A percentile compares a stretch with the other conserved stretches of the same genome.
Evolutionary conservation across 2,113 vertebrate genomes (phyloP).

Genomic region (Charina bottae): DNA sequence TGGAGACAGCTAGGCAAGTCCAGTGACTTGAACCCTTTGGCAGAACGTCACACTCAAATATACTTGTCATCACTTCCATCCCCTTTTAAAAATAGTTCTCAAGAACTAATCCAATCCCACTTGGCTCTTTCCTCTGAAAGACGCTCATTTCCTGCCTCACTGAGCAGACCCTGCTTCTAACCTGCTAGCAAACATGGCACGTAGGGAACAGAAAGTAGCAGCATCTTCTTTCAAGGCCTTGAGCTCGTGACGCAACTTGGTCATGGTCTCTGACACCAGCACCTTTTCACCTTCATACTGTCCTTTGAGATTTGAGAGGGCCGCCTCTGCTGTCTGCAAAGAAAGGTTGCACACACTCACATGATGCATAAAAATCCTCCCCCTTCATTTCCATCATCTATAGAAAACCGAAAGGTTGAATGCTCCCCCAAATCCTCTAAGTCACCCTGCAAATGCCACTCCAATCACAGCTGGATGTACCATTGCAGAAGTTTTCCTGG

Average conservation of each 20-base stretch:
- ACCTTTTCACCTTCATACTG: conserved; percentile 85
- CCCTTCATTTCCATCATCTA: background rate
- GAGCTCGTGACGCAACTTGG: conserved; percentile 83
- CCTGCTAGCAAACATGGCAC: conserved; percentile 87
- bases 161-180: conserved; percentile 51
- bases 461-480: background rate
- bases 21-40: too few relatives aligned
- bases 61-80: too few relatives aligned
- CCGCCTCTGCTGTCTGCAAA: conserved; percentile 81
- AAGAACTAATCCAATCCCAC: background rate
- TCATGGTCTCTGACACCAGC: conserved; percentile 83
- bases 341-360: background rate
- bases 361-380: background rate
- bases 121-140: background rate
- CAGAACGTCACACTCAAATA: too few relatives aligned
- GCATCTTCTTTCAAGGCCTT: conserved; percentile 86
- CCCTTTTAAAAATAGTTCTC: too few relatives aligned
- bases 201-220: conserved; percentile 84
- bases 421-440: background rate
- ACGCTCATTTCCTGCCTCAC: background rate
- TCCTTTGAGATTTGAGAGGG: conserved; percentile 83
- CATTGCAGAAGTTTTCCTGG: background rate
- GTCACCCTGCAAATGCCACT: background rate
- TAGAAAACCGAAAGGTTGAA: background rate
- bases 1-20: too few relatives aligned